Evolutionary conservation across 2,797 vertebrate genomes (phyloP), one percentile per base, ranked within the genome.

Genomic region (Xiphorhynchus erythropygius): DNA sequence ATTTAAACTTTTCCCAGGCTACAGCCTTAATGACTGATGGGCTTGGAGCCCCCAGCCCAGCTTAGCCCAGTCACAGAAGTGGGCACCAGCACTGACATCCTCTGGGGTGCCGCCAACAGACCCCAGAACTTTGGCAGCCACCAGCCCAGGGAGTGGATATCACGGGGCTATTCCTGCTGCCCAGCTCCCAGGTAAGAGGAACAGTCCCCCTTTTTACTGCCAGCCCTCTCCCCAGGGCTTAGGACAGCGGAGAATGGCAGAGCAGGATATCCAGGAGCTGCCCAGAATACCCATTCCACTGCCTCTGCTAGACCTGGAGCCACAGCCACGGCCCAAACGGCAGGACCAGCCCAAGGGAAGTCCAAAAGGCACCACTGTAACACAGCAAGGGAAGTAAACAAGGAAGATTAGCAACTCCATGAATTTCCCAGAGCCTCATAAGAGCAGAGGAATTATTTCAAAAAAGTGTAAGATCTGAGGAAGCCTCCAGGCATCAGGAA

Each of bases 331-430:
- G 10, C 33, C 30, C 57, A 35, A 18, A n/a, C 55, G 74, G 80
- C 22, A 19, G 23, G 49, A 56, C 5, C 5, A 8, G 37, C 39
- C 49, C 28, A 18, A 11, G 32, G 27, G n/a, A 57, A 62, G 42
- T 16, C 46, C 32, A 49, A 53, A 75, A 78, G 14, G 16, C 87
- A 62, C 32, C 24, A 16, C 24, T 65, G 7, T 5, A 9, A 57
- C 0, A 1, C 21, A 24, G 27, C n/a, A 37, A 0, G 4, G 81
- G 46, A 79, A 60, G 30, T 4, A 73, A 76, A 63, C 0, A 2
- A 59, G 70, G 67, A 62, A 82, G 50, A 83, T 33, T 5, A 73
- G 35, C 4, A 23, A n/a, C 52, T 67, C 59, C 1, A 0, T 19
- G 18, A 24, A 49, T 42, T 42, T 87, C n/a, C 30, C 13, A 37